A percentile compares a stretch with the other conserved stretches of the same genome.
phyloP scores from a whole-genome alignment of 2,113 vertebrate species.

The Platycercus adscitus region DNA sequence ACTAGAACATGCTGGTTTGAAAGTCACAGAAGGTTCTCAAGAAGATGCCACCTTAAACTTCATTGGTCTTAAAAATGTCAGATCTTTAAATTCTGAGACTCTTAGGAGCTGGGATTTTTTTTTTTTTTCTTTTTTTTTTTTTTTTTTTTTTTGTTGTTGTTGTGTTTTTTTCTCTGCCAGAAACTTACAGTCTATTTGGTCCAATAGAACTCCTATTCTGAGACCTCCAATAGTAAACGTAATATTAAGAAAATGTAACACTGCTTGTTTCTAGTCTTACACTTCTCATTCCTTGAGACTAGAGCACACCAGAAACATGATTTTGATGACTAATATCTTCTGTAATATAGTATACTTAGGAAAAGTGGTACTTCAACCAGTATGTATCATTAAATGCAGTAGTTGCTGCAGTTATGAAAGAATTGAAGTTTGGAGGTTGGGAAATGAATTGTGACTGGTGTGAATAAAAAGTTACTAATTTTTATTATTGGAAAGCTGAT shows the following conservation, averaged over 20 bases:
- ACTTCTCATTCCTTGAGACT: not conserved
- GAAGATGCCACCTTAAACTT: not conserved
- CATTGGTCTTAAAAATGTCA: not conserved
- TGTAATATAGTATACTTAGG: not conserved
- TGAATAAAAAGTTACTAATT: not conserved
- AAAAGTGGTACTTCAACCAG: not conserved
- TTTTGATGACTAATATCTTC: not conserved
- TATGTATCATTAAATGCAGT: not conserved
- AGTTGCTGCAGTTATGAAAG: not conserved
- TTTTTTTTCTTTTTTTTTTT: not conserved
- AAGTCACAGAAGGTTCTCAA: not conserved
- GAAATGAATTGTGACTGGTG: not conserved
- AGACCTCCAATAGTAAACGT: not conserved
- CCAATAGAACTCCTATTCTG: not conserved
- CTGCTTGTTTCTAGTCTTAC: not conserved
- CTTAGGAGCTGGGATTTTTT: too few species aligned
- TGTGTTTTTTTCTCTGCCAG: not conserved
- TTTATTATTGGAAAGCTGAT: not conserved
- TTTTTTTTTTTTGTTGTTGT: too few species aligned
- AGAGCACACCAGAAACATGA: not conserved
- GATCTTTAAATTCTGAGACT: not conserved
- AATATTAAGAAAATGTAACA: not conserved
- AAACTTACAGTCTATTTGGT: not conserved
- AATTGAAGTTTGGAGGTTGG: not conserved
- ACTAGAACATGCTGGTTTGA: not conserved